Base-by-base conservation (phyloP, 2,797 vertebrate species). In the Sebastes reedi region DNA sequence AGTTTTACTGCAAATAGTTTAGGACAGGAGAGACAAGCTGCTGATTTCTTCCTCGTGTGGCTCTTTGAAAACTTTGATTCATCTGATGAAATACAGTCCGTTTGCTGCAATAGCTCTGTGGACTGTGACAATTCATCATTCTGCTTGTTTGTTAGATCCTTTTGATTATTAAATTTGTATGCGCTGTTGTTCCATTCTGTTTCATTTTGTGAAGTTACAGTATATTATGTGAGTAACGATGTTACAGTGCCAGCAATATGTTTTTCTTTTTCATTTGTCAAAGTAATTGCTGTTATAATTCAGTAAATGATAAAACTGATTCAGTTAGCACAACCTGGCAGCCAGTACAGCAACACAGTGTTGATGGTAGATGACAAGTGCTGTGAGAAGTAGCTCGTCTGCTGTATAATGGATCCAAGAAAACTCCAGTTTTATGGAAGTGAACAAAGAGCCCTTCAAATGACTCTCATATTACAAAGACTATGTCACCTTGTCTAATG, bases 391-490 rank as follows among this genome's bases (percentile, higher is more conserved):
- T n/a, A 54, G 50, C 56, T 69, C 10, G 30, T 39, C 50, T 62
- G 52, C 65, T 60, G 24, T 42, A n/a, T 75, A 34, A 75, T 27
- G 42, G 12, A 27, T 61, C 42, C 39, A 32, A 25, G 42, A 79
- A 34, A 65, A 3, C 20, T 67, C 24, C 6, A 67, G 14, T 67
- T 67, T 62, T 61, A 69, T 70, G 16, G 8, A 65, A 18, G 52
- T 30, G 24, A 74, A 79, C 58, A 74, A 29, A 62, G 24, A 64
- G 50, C 34, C 50, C 25, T 69, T 72, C n/a, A 69, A 74, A n/a
- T 70, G 52, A 39, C 10, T 77, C 32, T 55, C 10, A 24, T 12
- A 54, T 55, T 24, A 59, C n/a, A 65, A 60, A 55, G 68, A 67
- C 25, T n/a, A 10, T 22, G 11, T 68, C 52, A 29, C 12, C n/a